Evolutionary conservation across 2,113 vertebrate species (phyloP).

Genomic region (Takifugu flavidus): DNA sequence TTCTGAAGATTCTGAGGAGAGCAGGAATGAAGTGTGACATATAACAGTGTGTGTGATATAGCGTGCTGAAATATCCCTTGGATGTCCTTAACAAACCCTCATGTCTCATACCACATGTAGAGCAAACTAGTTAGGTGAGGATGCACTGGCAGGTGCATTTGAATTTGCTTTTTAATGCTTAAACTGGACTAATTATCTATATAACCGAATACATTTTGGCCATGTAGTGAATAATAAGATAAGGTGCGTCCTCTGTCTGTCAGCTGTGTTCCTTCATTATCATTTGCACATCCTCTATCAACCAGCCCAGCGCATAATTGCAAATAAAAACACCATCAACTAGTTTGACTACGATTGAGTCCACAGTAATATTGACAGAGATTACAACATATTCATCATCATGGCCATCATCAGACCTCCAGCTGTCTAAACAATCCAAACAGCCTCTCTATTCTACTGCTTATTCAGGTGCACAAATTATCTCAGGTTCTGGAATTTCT

Average conservation of each 20-base stretch:
- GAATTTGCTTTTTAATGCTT: conserved; percentile 37
- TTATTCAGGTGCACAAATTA: not conserved
- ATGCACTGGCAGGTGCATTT: conserved; percentile 1
- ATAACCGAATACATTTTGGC: conserved; percentile 30
- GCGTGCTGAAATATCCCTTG: conserved; percentile 25
- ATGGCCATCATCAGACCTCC: not conserved
- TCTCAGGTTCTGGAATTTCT: conserved; percentile 7
- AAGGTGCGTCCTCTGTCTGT: conserved; percentile 45
- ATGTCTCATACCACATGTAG: no score
- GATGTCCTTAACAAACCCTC: conserved; percentile 45
- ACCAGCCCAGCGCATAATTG: not conserved
- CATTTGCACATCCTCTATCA: conserved; percentile 20
- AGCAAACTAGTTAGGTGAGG: conserved; percentile 8
- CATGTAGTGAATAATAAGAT: conserved; percentile 24
- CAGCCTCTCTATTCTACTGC: no score
- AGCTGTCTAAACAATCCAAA: no score
- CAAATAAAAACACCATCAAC: no score
- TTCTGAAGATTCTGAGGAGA: conserved; percentile 10
- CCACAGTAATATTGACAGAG: not conserved
- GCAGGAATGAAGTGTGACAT: conserved; percentile 25
- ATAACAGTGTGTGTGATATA: conserved; percentile 12
- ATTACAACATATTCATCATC: not conserved
- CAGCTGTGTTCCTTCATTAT: conserved; percentile 21
- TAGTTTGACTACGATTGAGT: not conserved
- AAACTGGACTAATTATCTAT: conserved; percentile 27